A percentile compares a stretch with the other conserved stretches of the same genome.
These are phyloP conservation scores for Tenebrio molitor DNA, from an alignment of 1,140 invertebrate species.

Conservation along the genomic window DNA sequence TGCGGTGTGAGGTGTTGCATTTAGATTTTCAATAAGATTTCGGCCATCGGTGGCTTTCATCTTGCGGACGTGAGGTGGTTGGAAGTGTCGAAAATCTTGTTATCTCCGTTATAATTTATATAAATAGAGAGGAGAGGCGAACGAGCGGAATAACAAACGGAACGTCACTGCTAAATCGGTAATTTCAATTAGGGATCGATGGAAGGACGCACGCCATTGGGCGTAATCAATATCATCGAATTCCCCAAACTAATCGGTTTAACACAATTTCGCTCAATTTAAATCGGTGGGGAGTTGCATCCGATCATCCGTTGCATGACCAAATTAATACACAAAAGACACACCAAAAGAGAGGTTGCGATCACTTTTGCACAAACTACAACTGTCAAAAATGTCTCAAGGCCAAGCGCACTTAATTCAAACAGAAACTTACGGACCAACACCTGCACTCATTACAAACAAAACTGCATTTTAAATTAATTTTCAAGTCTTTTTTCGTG, in stretches of 20 bases:
- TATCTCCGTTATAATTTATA: conserved; percentile 24
- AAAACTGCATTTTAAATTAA: too few species aligned
- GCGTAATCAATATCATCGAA: conserved; percentile 31
- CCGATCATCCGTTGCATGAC: too few species aligned
- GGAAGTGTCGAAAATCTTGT: conserved; percentile 32
- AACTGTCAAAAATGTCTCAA: too few species aligned
- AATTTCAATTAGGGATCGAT: conserved; percentile 36
- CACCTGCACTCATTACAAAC: too few species aligned
- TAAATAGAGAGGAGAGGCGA: neutral
- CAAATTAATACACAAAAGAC: too few species aligned
- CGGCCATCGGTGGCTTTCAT: conserved; percentile 28
- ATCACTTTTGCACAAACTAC: too few species aligned
- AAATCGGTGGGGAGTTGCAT: too few species aligned
- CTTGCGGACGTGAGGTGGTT: conserved; percentile 33
- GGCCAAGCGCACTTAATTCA: too few species aligned
- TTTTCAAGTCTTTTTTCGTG: too few species aligned
- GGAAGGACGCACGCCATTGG: conserved; percentile 11
- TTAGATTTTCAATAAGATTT: conserved; percentile 42
- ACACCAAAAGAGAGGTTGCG: too few species aligned
- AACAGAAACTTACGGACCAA: too few species aligned
- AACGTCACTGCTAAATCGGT: conserved; percentile 1
- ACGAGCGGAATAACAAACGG: conserved; percentile 11
- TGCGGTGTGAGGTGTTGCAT: conserved; percentile 29
- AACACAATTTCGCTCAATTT: conserved; percentile 18
- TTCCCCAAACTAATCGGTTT: conserved; percentile 27